These are phyloP conservation scores for Bicyclus anynana DNA, from an alignment of 1,140 invertebrate species.

Conservation along the genomic window DNA sequence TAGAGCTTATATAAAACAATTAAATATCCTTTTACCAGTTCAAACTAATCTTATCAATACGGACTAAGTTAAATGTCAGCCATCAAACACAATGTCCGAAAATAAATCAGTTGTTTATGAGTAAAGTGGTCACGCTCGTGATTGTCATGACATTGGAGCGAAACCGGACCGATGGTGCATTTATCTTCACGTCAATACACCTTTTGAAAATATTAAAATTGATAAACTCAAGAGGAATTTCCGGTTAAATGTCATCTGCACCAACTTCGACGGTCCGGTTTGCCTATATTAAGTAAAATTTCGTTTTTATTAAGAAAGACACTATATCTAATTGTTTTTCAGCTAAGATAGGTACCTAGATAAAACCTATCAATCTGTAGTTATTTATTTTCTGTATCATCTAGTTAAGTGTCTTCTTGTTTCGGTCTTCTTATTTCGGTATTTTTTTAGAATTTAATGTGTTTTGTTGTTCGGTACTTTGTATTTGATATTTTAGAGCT, in stretches of 20 bases:
- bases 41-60: constrained; percentile 35
- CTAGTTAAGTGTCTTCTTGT: no score
- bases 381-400: no score
- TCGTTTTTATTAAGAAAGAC: no score
- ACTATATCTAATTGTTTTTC: no score
- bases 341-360: no score
- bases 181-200: constrained; percentile 53
- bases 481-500: no score
- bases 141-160: constrained; percentile 57
- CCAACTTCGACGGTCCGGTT: background rate
- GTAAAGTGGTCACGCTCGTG: constrained; percentile 63
- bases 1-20: background rate
- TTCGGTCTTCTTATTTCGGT: no score
- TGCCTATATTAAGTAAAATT: background rate
- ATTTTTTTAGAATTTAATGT: no score
- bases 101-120: constrained; percentile 60
- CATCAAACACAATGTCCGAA: constrained; percentile 49
- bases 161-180: constrained; percentile 36
- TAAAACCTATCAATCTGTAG: no score
- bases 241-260: constrained; percentile 36
- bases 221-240: constrained; percentile 55
- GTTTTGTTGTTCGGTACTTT: no score
- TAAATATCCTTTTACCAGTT: constrained; percentile 18
- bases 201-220: constrained; percentile 54
- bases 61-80: constrained; percentile 42